A percentile compares a stretch with the other conserved stretches of the same genome.
phyloP scores from a whole-genome alignment of 2,113 vertebrate genomes.

The Xiphophorus maculatus region DNA sequence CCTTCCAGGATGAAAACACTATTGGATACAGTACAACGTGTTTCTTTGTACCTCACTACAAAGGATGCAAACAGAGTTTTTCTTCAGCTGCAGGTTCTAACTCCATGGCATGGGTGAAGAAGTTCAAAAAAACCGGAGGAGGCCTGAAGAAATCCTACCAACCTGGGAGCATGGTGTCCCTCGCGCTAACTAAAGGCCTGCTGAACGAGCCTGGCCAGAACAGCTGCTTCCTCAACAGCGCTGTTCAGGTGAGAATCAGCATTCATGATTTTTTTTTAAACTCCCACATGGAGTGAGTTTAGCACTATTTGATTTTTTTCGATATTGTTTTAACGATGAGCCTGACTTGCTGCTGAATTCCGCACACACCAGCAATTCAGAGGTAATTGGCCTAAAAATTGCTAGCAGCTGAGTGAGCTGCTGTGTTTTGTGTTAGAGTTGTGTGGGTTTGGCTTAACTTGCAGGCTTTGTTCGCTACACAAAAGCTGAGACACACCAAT shows the following conservation, averaged over 20 bases:
- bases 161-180: conserved; percentile 93
- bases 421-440: background rate
- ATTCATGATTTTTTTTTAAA: background rate
- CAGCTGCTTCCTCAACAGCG: conserved; percentile 99
- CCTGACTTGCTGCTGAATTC: background rate
- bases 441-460: background rate
- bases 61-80: conserved; percentile 6
- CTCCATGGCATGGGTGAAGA: conserved; percentile 95
- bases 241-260: conserved; percentile 89
- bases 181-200: conserved; percentile 95
- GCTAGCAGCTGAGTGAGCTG: background rate
- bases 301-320: background rate
- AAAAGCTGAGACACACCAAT: background rate
- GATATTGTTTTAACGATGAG: background rate
- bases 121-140: conserved; percentile 90
- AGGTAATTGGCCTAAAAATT: background rate
- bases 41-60: background rate
- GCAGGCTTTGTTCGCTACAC: background rate
- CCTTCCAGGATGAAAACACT: background rate
- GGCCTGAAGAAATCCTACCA: conserved; percentile 93
- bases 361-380: background rate
- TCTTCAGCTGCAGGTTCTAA: conserved; percentile 66
- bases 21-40: background rate
- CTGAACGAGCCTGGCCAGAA: conserved; percentile 97
- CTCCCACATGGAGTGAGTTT: background rate